Conservation (phyloP, 92 coral and sea anemone species). For the Chrysogorgia sp. region DNA sequence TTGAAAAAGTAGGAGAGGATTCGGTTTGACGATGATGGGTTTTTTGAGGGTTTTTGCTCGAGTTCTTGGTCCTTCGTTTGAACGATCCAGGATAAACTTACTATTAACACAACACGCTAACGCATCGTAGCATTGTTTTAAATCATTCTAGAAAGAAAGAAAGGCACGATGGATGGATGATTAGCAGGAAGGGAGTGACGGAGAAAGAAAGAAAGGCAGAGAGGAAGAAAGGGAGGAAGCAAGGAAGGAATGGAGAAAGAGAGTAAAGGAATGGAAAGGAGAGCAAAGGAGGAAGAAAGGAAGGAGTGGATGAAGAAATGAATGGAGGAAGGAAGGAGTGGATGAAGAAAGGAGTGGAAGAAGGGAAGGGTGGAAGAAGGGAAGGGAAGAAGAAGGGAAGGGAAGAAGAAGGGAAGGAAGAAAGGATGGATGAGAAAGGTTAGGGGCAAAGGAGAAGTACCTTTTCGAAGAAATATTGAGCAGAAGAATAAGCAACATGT, state of each 20-base stretch:
- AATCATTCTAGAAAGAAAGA: slow-evolving; percentile 1
- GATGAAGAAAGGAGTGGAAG: not conserved
- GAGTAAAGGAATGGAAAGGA: slow-evolving; percentile 4
- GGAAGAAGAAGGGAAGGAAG: not conserved
- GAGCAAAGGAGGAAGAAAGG: slow-evolving; percentile 11
- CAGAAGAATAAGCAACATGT: slow-evolving; percentile 74
- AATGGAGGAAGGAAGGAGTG: not conserved
- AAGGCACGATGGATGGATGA: too few relatives aligned
- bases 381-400: not conserved
- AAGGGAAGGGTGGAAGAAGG: not conserved
- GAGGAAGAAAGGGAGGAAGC: slow-evolving; percentile 14
- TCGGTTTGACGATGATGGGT: slow-evolving; percentile 29
- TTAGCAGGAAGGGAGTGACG: slow-evolving; percentile 21
- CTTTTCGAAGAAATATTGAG: slow-evolving; percentile 79
- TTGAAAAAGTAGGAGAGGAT: slow-evolving; percentile 71
- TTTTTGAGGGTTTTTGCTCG: slow-evolving; percentile 22
- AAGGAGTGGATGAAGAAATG: not conserved
- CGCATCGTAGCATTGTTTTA: slow-evolving; percentile 26
- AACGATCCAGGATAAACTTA: slow-evolving; percentile 54
- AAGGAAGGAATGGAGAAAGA: slow-evolving; percentile 30
- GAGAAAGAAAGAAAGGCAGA: not conserved
- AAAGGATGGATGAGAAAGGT: not conserved
- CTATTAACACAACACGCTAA: slow-evolving; percentile 44
- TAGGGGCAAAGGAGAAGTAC: slow-evolving; percentile 46
- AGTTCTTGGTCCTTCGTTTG: slow-evolving; percentile 36